Percentiles rank a stretch among this genome's conserved stretches.
Conservation (phyloP, 2,113 vertebrate genomes). For the Colinus virginianus region DNA sequence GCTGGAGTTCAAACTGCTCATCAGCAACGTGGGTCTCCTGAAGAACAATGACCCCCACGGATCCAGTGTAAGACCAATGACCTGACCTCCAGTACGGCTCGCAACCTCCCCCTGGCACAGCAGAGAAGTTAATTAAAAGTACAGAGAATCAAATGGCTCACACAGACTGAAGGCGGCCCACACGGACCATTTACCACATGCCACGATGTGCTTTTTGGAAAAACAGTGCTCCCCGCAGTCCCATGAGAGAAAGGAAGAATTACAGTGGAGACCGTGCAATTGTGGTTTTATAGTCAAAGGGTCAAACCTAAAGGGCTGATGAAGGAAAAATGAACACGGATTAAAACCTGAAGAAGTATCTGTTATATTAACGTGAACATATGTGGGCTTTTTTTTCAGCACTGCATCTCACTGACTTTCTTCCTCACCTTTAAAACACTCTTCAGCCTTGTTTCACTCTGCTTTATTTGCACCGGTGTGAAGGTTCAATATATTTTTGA, state of each 20-base stretch:
- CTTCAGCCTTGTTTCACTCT: neutral
- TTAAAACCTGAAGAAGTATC: neutral
- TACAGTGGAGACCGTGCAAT: neutral
- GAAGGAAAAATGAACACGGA: neutral
- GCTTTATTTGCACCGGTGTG: neutral
- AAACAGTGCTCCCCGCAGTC: neutral
- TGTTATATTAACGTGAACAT: neutral
- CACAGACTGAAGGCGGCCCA: accelerated
- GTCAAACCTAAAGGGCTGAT: neutral
- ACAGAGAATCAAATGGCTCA: neutral
- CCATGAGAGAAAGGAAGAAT: neutral
- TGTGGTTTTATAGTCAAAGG: neutral
- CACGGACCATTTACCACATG: neutral
- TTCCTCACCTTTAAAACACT: neutral
- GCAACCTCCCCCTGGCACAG: neutral
- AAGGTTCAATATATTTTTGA: accelerated
- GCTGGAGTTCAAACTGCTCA: accelerated
- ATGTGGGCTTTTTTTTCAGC: neutral
- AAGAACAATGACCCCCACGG: neutral
- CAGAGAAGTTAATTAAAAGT: neutral
- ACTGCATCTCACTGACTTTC: neutral
- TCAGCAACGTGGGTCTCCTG: accelerated
- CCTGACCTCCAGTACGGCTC: neutral
- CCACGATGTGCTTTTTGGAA: accelerated
- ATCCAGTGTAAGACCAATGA: accelerated